These are phyloP conservation scores for Odontamblyopus rebecca DNA, from an alignment of 2,797 vertebrate species.

Conservation along the genomic window DNA sequence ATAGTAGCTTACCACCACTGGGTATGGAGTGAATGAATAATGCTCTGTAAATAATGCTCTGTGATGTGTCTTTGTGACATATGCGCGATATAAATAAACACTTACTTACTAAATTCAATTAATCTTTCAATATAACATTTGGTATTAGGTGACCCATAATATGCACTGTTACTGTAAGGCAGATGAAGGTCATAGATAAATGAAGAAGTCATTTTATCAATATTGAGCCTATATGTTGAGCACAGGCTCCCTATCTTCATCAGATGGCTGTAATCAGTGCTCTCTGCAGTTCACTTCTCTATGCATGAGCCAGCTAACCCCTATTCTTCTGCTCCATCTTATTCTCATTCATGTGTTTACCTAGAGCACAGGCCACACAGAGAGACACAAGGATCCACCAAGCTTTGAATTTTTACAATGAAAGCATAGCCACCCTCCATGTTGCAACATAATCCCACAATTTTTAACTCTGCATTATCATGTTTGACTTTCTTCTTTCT, in stretches of 20 bases:
- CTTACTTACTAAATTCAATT: too few relatives aligned
- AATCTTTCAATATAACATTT: not conserved
- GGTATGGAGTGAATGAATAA: too few relatives aligned
- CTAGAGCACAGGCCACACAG: constrained; percentile 78
- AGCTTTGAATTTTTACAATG: constrained; percentile 63
- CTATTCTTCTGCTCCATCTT: constrained; percentile 56
- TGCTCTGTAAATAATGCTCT: too few relatives aligned
- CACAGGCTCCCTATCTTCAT: constrained; percentile 22
- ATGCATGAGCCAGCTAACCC: constrained; percentile 66
- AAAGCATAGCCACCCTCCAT: constrained; percentile 77
- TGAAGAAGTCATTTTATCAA: constrained; percentile 9
- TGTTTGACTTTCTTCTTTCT: constrained; percentile 80
- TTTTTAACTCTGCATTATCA: constrained; percentile 74
- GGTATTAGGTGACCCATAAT: not conserved
- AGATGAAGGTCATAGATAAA: constrained; percentile 10
- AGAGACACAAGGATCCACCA: constrained; percentile 62
- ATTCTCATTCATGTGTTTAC: constrained; percentile 83
- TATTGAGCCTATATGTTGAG: constrained; percentile 16
- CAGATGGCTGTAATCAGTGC: constrained; percentile 39
- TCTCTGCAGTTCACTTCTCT: constrained; percentile 45
- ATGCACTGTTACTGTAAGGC: not conserved
- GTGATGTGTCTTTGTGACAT: too few relatives aligned
- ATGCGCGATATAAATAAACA: too few relatives aligned
- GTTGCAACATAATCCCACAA: constrained; percentile 73
- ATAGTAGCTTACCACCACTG: too few relatives aligned